Evolutionary conservation across 2,888 invertebrate genomes (phyloP), one percentile per base, ranked within the genome.

Genomic region (Mylabris sibirica): DNA sequence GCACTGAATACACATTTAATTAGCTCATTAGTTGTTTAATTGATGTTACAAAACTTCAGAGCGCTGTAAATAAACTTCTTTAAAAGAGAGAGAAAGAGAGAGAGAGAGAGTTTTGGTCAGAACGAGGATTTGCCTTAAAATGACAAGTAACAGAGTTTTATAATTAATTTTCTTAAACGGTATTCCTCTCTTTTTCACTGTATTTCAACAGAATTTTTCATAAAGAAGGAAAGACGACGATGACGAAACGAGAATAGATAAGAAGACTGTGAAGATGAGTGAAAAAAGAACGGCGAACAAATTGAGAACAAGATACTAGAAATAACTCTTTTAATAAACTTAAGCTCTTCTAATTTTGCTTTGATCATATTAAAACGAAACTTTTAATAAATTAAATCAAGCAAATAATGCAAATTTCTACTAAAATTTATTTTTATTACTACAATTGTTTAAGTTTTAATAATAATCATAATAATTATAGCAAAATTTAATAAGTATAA

Each of bases 11-110:
- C 84, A 83, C 85, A 84, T 86, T 86, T 86, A 86, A 86, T 85
- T 85, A 86, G 85, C 85, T 86, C 86, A 85, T 85, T 85, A 86
- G 85, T 83, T 84, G 83, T 84, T 84, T 85, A 85, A 86, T 85
- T 86, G 85, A 85, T 84, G 84, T 84, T 83, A 79, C 83, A 82
- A 84, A 83, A 82, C 83, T 80, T 78, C 78, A 77, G 75, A 74
- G 71, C 67, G 70, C 66, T 68, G 68, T 70, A 68, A 69, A 70
- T 72, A 72, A 72, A 72, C 68, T 72, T 72, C 72, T 72, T 72
- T 66, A n/a, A n/a, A n/a, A n/a, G n/a, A n/a, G n/a, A n/a, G n/a
- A n/a, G n/a, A n/a, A n/a, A n/a, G n/a, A n/a, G n/a, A n/a, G n/a
- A n/a, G n/a, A n/a, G n/a, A n/a, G 66, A 64, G 72, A 72, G 72